Base-by-base conservation (phyloP, 2,113 vertebrate species). In the Corythornis vintsioides region DNA sequence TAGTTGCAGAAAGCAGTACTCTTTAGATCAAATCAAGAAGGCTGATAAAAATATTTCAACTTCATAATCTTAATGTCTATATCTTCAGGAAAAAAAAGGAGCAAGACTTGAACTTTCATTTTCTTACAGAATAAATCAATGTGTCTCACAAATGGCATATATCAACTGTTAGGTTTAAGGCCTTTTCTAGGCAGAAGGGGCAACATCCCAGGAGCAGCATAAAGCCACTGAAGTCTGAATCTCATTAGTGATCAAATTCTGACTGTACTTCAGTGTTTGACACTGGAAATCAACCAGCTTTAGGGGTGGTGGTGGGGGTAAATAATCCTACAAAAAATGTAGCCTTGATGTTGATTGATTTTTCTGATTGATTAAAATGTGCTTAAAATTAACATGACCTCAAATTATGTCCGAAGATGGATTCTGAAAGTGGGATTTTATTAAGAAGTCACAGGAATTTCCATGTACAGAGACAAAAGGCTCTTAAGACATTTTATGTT, bases 101-200 rank as follows among this genome's bases (percentile, higher is more conserved):
- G 24, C 9, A 50, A 52, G 29, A 7, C 9, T 53, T 67, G 31
- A 76, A 61, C 22, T 42, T 65, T 24, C 2, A 5, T 33, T 79
- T 73, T 79, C 7, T 31, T 11, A 4, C 31, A 18, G 5, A 40
- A 6, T 59, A 63, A 55, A 50, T 28, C 47, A 56, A n/a, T 16
- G 28, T n/a, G 19, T 17, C 8, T 74, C 9, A 9, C 5, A 5
- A 3, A 1, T 4, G 13, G 19, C 15, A 10, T 0, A 0, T 11
- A 22, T 3, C 1, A 3, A 5, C 14, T n/a, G 16, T 33, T 17
- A 35, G 28, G 26, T 57, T 29, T 40, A 66, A 60, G 19, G 13
- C 8, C 38, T 86, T 79, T 63, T 11, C 56, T 63, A 31, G 17
- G 33, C 26, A n/a, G 24, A 74, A 42, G 15, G 38, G 38, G 9